Evolutionary conservation across 2,888 invertebrate species (phyloP).

Genomic region (Drosophila paramelanica): DNA sequence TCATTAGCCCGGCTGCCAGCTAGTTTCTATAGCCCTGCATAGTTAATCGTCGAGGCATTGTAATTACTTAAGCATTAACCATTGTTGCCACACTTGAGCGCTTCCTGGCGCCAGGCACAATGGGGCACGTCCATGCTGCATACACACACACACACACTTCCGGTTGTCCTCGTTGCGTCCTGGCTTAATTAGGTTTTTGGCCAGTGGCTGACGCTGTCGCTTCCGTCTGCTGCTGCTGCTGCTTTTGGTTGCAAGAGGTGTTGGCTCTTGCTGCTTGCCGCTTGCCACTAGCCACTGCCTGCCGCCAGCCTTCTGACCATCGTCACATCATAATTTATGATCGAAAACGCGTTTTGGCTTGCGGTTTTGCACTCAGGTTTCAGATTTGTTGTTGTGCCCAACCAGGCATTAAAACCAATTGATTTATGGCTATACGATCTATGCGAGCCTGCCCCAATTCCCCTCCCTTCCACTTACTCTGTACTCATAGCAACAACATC

Average conservation of each 20-base stretch:
- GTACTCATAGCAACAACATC: background rate
- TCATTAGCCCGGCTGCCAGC: slow-evolving; percentile 56
- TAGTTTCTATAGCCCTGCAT: slow-evolving; percentile 50
- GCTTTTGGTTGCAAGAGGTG: slow-evolving; percentile 25
- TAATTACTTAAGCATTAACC: slow-evolving; percentile 82
- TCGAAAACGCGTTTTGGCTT: slow-evolving; percentile 78
- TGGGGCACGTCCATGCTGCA: slow-evolving; percentile 17
- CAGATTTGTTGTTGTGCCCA: slow-evolving; percentile 58
- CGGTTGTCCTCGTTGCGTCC: slow-evolving; percentile 43
- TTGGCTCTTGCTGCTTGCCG: slow-evolving; percentile 28
- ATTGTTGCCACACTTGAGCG: slow-evolving; percentile 77
- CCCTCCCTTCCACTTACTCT: background rate
- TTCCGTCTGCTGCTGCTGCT: slow-evolving; percentile 3
- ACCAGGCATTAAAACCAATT: slow-evolving; percentile 73
- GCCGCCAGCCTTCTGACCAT: slow-evolving; percentile 38
- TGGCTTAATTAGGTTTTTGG: slow-evolving; percentile 80
- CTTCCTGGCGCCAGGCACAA: slow-evolving; percentile 56
- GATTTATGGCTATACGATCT: slow-evolving; percentile 63
- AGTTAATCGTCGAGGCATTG: slow-evolving; percentile 78
- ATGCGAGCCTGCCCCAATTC: background rate
- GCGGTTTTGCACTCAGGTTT: slow-evolving; percentile 56
- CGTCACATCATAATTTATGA: slow-evolving; percentile 72
- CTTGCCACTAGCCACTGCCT: slow-evolving; percentile 11
- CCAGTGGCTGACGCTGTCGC: slow-evolving; percentile 49
- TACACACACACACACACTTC: slow-evolving; percentile 25